Base-by-base conservation (phyloP, 2,888 invertebrate species). In the Catocala fraxini region DNA sequence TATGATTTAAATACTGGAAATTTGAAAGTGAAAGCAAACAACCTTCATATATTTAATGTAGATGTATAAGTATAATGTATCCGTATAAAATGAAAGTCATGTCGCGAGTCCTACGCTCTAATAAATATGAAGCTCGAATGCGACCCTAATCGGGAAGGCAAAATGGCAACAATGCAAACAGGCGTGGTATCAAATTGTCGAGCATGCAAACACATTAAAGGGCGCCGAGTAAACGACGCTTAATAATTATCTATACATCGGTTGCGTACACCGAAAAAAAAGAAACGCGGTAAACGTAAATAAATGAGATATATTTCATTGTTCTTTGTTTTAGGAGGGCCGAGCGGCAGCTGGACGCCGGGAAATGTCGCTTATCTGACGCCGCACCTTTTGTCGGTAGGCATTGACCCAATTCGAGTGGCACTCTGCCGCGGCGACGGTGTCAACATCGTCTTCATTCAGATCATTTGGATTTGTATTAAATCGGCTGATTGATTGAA, bases 61-160 rank as follows among this genome's bases (percentile, higher is more conserved):
- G 63, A 63, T 84, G 83, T 80, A 81, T 79, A 81, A 77, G 81
- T 82, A 82, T 84, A 78, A 81, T 86, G 86, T 89, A 88, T 87
- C 78, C 84, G 87, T 87, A 84, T 91, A 90, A 92, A 93, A 91
- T 85, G 89, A 92, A 93, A 93, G 88, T 89, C 89, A 87, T 90
- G 90, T 92, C 85, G 85, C 83, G 86, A 89, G 88, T 88, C 86
- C 86, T 89, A 88, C 90, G 90, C 89, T 91, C 89, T 90, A 90
- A 92, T 92, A 92, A 93, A 92, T 91, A 90, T 89, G 87, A 88
- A 90, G 89, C 89, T 89, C 89, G 85, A 91, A 91, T 89, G 85
- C 89, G 89, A 90, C 92, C 93, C 90, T 92, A 92, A 92, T 91
- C 93, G 90, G 84, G 88, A 91, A 91, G 90, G 91, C 89, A 92